These are phyloP conservation scores for Mola mola DNA, from an alignment of 2,113 vertebrate genomes.

Conservation along the genomic window DNA sequence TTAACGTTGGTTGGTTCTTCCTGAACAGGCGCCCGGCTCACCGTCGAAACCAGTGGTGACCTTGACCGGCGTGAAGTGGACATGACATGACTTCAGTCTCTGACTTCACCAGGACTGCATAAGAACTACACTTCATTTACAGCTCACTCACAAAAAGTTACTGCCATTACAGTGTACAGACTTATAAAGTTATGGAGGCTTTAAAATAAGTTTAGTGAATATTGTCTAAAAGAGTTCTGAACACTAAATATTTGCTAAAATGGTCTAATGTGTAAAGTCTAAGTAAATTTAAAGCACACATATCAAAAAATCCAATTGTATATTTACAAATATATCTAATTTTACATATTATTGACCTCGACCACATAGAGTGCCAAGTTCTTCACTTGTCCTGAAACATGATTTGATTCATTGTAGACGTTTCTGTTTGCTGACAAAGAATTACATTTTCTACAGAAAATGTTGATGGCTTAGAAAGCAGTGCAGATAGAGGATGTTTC, in stretches of 20 bases:
- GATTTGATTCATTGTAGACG: neutral
- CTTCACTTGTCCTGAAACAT: no score
- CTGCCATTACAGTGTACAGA: neutral
- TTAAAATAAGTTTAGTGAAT: neutral
- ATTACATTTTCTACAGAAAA: neutral
- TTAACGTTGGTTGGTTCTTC: slow-evolving; percentile 75
- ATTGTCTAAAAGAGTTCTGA: neutral
- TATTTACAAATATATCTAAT: no score
- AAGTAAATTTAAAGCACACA: no score
- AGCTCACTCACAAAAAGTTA: neutral
- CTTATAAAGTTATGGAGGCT: neutral
- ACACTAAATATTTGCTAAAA: neutral
- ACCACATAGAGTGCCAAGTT: neutral
- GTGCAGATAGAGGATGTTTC: no score
- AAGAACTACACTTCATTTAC: slow-evolving; percentile 5
- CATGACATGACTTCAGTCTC: slow-evolving; percentile 15
- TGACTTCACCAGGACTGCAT: slow-evolving; percentile 15
- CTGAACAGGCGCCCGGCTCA: slow-evolving; percentile 83
- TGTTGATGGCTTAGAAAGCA: neutral
- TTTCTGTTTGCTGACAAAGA: neutral
- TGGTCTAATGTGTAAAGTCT: no score
- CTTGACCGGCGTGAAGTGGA: slow-evolving; percentile 20
- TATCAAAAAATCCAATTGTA: no score
- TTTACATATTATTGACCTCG: no score
- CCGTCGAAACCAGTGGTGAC: slow-evolving; percentile 80